Base-by-base conservation (phyloP, 2,797 vertebrate genomes). In the Limosa lapponica region DNA sequence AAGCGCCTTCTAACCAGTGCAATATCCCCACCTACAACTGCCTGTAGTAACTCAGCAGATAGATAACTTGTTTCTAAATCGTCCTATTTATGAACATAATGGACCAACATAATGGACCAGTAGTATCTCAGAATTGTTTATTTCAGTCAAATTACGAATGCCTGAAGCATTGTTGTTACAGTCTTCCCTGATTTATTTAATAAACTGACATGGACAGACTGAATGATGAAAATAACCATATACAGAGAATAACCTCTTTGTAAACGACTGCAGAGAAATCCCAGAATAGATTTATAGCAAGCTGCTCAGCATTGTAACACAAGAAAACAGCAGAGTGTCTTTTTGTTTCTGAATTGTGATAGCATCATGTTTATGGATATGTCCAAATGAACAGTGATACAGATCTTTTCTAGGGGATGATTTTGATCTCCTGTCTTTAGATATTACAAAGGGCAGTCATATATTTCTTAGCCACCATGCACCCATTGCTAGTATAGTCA, bases 111-210 rank as follows among this genome's bases (percentile, higher is more conserved):
- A 93, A 95, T 64, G 58, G 66, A 85, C 78, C 72, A 84, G 83
- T 18, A 87, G 62, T n/a, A 78, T 49, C 65, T 2, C 3, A 66
- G 52, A 93, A 90, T 80, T 95, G 70, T 87, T 96, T 87, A 43
- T 90, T 95, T 92, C 89, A 62, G 34, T 84, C 87, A 83, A 89
- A 75, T 91, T 93, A 87, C 18, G 83, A 83, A 86, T 48, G 70
- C 61, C 81, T 65, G 64, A 72, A 95, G 70, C 73, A 64, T 11
- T 81, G 32, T 39, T 90, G 69, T 48, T 87, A 75, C 69, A 87
- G 41, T 84, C 74, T 89, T 89, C 65, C 54, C 71, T 77, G 80
- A 93, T 94, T 90, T 95, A 88, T 95, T 94, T 91, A 83, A 70
- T 92, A 90, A 95, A 74, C 72, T 74, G 66, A 69, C 46, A 59